Base-by-base conservation (phyloP, 2,113 vertebrate species). In the Xenus cinereus region DNA sequence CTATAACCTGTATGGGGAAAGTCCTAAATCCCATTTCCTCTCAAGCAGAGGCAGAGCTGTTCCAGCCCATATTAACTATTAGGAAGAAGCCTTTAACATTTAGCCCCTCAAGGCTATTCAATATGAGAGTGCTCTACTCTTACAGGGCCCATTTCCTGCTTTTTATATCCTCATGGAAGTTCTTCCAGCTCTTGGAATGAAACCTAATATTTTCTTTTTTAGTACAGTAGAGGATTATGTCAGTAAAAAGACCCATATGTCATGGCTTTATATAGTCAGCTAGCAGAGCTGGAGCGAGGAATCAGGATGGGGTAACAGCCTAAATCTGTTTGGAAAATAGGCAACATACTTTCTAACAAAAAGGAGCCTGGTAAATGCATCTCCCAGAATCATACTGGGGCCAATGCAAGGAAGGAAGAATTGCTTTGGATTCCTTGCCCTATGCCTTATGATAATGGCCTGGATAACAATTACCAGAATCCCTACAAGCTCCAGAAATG, bases 151-250 rank as follows among this genome's bases (percentile, higher is more conserved):
- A 96, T 97, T 97, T 97, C 89, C 88, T 96, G 96, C 95, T 97
- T 96, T 96, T 97, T 97, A 97, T 97, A 97, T 95, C 89, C 72
- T 89, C 67, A 50, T 93, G 94, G 89, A 96, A 97, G 93, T 87
- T 95, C 96, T 97, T 97, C 90, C 77, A 90, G 92, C 82, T 90
- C 87, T 82, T 86, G 89, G 89, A 93, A 94, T 96, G 97, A 97
- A 98, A 98, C 86, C 39, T 93, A 96, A 97, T 95, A 97, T 97
- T 95, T 93, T 97, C 94, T 90, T 97, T 97, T 97, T 97, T 89
- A 95, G 93, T 87, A 83, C 93, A 89, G 96, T 90, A 27, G 22
- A 96, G 96, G 94, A 96, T 93, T 97, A 96, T 96, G 93, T 97
- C 94, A 96, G 97, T 97, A 96, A 96, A 97, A 95, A 83, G 88